Conservation (phyloP, 1,140 invertebrate species). For the Bombus pyrosoma region DNA sequence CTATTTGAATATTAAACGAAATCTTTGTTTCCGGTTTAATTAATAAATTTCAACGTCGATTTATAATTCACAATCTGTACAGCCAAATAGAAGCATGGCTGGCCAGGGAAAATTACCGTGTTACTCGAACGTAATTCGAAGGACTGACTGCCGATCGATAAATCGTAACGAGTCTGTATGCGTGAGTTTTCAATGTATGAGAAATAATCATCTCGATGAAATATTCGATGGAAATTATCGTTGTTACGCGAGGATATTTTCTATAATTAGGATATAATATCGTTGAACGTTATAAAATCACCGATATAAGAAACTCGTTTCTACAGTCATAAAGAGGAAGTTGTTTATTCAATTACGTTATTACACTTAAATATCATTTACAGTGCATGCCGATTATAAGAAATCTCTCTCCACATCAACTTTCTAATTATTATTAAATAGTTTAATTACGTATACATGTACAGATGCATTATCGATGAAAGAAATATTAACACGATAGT, state of each 20-base stretch:
- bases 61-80: slow-evolving; percentile 3
- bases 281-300: neutral
- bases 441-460: too few species aligned
- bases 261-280: neutral
- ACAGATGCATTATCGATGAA: too few species aligned
- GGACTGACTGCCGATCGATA: slow-evolving; percentile 24
- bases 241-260: neutral
- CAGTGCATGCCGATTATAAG: too few species aligned
- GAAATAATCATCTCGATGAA: slow-evolving; percentile 28
- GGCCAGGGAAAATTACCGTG: neutral
- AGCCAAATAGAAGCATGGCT: neutral
- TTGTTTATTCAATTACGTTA: too few species aligned
- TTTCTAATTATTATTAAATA: too few species aligned
- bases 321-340: neutral
- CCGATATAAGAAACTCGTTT: neutral
- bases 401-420: too few species aligned
- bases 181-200: neutral
- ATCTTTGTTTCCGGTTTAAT: slow-evolving; percentile 33
- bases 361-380: too few species aligned
- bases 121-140: slow-evolving; percentile 26
- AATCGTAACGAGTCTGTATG: slow-evolving; percentile 2
- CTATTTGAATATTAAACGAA: slow-evolving; percentile 31
- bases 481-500: neutral
- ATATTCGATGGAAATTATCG: slow-evolving; percentile 8
- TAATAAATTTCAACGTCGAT: slow-evolving; percentile 34